Evolutionary conservation across 2,888 invertebrate genomes (phyloP), one percentile per base, ranked within the genome.

Genomic region (Clunio marinus): DNA sequence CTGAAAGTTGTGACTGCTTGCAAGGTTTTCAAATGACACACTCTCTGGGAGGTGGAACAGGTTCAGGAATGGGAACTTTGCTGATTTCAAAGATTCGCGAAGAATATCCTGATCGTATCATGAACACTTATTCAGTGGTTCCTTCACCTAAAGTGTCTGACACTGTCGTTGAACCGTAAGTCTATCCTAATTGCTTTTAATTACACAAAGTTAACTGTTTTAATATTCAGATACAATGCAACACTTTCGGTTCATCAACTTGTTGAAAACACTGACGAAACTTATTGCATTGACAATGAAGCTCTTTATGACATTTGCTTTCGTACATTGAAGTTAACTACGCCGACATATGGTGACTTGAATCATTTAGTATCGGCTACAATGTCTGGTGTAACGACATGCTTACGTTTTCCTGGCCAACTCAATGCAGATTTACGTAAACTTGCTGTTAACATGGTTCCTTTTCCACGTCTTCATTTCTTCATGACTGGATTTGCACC

Each of bases 291-390:
- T 74, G 93, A 93, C 81, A 93, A 93, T 77, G 93, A 94, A 81
- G 93, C 93, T 71, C 83, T 94, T 72, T 94, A 93, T 76, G 92
- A 93, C 78, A 94, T 94, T 77, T 93, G 94, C 81, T 93, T 92
- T 83, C 86, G 93, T 73, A 93, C 93, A 60, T 82, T 94, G 72
- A 92, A 70, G 58, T 58, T 70, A 0, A 75, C 87, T 63, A 91
- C 90, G 74, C 94, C 94, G 15, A 90, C 91, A 63, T 95, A 95
- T 76, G 91, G 92, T 63, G 94, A 95, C 78, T 81, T 94, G 70
- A 94, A 94, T 78, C 89, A 95, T 80, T 81, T 94, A 70, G 93
- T 92, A n/a, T 89, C 89, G 22, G 79, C 88, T 69, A 91, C 91
- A 62, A 91, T 91, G 91, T 90, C 90, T 41, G 91, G 91, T 37